Evolutionary conservation across 2,888 invertebrate species (phyloP).

Genomic region (Trichogramma evanescens): DNA sequence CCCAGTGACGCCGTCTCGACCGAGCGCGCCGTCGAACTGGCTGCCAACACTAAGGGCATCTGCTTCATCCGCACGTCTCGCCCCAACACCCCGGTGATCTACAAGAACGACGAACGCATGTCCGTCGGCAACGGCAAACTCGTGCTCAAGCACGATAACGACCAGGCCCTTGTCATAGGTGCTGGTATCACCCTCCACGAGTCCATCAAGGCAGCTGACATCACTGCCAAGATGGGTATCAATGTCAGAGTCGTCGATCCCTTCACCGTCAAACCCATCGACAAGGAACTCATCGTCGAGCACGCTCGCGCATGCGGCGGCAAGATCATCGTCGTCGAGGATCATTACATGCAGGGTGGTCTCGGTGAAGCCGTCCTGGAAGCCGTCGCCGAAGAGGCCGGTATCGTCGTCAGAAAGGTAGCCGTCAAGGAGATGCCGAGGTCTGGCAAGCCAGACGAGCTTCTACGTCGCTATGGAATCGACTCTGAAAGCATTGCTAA

Average conservation of each 20-base stretch:
- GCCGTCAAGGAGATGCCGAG: conserved; percentile 80
- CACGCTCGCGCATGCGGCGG: conserved; percentile 77
- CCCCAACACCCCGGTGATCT: conserved; percentile 81
- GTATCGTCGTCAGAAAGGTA: conserved; percentile 68
- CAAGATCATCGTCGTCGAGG: conserved; percentile 86
- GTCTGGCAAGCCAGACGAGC: conserved; percentile 80
- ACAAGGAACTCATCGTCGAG: conserved; percentile 65
- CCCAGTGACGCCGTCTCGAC: conserved; percentile 87
- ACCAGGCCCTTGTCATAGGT: conserved; percentile 80
- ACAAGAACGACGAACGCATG: conserved; percentile 77
- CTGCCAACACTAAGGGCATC: conserved; percentile 89
- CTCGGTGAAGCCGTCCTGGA: conserved; percentile 90
- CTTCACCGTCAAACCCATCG: conserved; percentile 94
- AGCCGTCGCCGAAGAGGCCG: conserved; percentile 66
- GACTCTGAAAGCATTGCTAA: conserved; percentile 66
- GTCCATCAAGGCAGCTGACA: conserved; percentile 75
- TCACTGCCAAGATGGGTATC: conserved; percentile 64
- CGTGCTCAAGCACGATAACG: conserved; percentile 66
- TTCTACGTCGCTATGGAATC: conserved; percentile 85
- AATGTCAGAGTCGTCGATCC: conserved; percentile 83
- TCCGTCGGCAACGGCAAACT: conserved; percentile 73
- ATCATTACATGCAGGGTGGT: conserved; percentile 95
- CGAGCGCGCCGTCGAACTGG: conserved; percentile 91
- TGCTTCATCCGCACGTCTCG: conserved; percentile 95
- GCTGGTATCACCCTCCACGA: conserved; percentile 92